These are phyloP conservation scores for Labrus mixtus DNA, from an alignment of 2,113 vertebrate species.

Conservation along the genomic window DNA sequence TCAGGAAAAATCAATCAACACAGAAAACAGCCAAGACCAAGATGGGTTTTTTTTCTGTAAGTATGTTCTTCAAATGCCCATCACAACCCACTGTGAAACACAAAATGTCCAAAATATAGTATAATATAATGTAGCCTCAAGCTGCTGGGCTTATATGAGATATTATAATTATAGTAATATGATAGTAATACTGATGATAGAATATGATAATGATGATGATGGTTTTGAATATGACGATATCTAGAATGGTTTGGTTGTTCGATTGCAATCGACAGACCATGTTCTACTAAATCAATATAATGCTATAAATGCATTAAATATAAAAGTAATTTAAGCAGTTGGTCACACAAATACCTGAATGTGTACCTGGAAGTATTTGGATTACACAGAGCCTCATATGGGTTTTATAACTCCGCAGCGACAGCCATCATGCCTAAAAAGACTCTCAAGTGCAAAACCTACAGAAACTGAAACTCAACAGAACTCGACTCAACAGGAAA, in stretches of 20 bases:
- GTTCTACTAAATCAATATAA: not conserved
- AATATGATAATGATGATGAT: no score
- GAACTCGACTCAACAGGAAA: constrained; percentile 25
- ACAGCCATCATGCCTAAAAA: constrained; percentile 27
- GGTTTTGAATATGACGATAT: no score
- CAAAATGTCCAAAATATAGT: no score
- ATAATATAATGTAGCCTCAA: no score
- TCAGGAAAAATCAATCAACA: not conserved
- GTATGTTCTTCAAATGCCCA: no score
- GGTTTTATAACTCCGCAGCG: not conserved
- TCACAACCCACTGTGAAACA: no score
- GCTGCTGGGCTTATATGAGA: no score
- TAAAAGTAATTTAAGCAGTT: not conserved
- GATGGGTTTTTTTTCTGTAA: not conserved
- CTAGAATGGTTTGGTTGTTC: no score
- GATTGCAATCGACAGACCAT: not conserved
- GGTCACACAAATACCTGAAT: not conserved
- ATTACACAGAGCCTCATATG: not conserved
- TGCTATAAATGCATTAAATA: not conserved
- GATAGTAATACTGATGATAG: no score
- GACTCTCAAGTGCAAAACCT: constrained; percentile 22
- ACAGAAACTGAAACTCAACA: constrained; percentile 39
- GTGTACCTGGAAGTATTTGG: not conserved
- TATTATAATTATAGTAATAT: no score
- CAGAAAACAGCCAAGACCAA: not conserved